Conservation (phyloP, 2,888 invertebrate species). For the Acheta domesticus region DNA sequence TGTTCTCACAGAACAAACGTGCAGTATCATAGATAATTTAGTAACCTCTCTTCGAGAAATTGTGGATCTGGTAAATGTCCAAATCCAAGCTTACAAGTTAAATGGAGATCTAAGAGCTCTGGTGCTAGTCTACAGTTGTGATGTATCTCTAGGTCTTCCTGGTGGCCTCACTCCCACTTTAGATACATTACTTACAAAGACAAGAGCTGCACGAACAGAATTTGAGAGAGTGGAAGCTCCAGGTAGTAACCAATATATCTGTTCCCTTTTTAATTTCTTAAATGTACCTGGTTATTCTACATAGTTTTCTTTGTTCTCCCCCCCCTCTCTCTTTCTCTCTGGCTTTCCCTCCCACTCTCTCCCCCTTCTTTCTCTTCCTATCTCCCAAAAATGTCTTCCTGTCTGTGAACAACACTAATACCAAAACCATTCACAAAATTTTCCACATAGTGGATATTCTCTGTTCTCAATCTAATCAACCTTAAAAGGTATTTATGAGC, state of each 20-base stretch:
- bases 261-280: no score
- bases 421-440: no score
- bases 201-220: constrained; percentile 42
- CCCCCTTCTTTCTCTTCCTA: no score
- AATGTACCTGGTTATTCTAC: no score
- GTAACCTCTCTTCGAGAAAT: constrained; percentile 58
- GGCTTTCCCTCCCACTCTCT: accelerated
- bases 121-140: constrained; percentile 55
- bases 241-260: neutral
- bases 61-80: constrained; percentile 51
- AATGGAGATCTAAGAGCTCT: constrained; percentile 58
- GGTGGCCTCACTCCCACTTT: constrained; percentile 44
- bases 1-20: constrained; percentile 59
- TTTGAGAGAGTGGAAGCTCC: constrained; percentile 25
- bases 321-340: no score
- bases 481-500: no score
- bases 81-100: constrained; percentile 51
- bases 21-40: constrained; percentile 58
- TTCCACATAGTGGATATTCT: no score
- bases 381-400: no score
- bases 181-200: constrained; percentile 45
- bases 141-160: constrained; percentile 46
- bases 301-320: no score
- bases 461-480: no score
- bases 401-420: no score